Percentiles rank a stretch among this genome's conserved stretches.
Evolutionary conservation across 53 echinoderm and acorn worm genomes (phyloP).

Genomic region (Apostichopus leukothele): DNA sequence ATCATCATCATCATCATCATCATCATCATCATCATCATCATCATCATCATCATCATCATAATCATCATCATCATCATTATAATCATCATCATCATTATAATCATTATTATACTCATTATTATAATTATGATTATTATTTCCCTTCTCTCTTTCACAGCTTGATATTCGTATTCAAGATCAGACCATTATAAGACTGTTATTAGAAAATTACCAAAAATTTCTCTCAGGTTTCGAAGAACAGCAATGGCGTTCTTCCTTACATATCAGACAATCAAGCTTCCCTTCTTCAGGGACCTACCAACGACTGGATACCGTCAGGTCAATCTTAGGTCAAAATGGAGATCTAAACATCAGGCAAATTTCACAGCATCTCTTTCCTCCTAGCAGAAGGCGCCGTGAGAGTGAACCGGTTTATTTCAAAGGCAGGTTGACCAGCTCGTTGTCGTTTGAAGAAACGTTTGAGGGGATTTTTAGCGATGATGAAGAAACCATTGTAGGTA

Average conservation of each 20-base stretch:
- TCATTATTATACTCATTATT: too few species aligned
- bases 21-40: too few species aligned
- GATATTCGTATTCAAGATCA: slow-evolving; percentile 18
- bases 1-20: too few species aligned
- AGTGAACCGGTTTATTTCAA: background rate
- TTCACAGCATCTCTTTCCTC: slow-evolving; percentile 2
- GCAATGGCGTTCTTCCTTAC: background rate
- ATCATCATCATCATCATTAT: too few species aligned
- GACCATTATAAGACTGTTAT: background rate
- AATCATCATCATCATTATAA: too few species aligned
- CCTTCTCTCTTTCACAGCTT: background rate
- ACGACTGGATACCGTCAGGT: slow-evolving; percentile 15
- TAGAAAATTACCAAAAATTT: slow-evolving; percentile 2
- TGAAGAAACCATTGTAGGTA: background rate
- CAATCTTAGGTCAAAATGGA: slow-evolving; percentile 12
- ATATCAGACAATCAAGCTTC: background rate
- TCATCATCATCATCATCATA: too few species aligned
- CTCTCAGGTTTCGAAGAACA: background rate
- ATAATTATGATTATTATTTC: too few species aligned
- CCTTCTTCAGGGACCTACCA: background rate
- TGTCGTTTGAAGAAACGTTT: background rate
- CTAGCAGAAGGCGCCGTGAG: slow-evolving; percentile 14
- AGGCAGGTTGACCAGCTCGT: background rate
- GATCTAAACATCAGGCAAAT: slow-evolving; percentile 15
- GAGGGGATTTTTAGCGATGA: slow-evolving; percentile 21